Base-by-base conservation (phyloP, 2,888 invertebrate genomes). In the Aproaerema taeniolella region DNA sequence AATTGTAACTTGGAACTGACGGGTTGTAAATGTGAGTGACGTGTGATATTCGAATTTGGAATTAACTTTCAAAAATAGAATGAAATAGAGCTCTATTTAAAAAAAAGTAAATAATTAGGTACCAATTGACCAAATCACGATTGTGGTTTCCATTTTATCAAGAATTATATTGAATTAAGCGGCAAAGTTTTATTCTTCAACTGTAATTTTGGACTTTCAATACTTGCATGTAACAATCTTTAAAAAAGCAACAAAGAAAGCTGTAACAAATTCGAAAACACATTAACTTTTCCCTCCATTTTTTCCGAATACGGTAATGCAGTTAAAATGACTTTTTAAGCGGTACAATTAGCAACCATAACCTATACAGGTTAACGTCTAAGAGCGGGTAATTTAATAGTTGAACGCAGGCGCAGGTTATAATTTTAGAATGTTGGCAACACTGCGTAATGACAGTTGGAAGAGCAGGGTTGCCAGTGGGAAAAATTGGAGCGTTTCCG, bases 361-460 rank as follows among this genome's bases (percentile, higher is more conserved):
- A 63, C 63, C 58, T 59, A 61, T 58, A 61, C 56, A 54, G 53
- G 48, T 52, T 41, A 42, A 44, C 45, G 53, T 45, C 52, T 57
- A 61, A 66, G 70, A 72, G 63, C 67, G 74, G 53, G 63, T 73
- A 80, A 82, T 82, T 80, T 79, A 74, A 78, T 77, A 77, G 71
- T 61, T 68, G 71, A 75, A 73, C 63, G 74, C 72, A 67, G 66
- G 75, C 63, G 63, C 69, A 81, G 71, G 74, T 71, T 67, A 74
- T 73, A 79, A 82, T 83, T 83, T 81, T 63, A 63, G 81, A 70
- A 35, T 35, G 80, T 80, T 82, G 80, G 80, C 78, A 78, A 71
- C 78, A 72, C 76, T 73, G 76, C 64, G 69, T 83, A 82, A 82
- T 82, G 81, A 83, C 81, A 77, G 79, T 68, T 56, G 53, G 53